Evolutionary conservation across 1,140 invertebrate species (phyloP).

Genomic region (Alviniconcha marisindica): DNA sequence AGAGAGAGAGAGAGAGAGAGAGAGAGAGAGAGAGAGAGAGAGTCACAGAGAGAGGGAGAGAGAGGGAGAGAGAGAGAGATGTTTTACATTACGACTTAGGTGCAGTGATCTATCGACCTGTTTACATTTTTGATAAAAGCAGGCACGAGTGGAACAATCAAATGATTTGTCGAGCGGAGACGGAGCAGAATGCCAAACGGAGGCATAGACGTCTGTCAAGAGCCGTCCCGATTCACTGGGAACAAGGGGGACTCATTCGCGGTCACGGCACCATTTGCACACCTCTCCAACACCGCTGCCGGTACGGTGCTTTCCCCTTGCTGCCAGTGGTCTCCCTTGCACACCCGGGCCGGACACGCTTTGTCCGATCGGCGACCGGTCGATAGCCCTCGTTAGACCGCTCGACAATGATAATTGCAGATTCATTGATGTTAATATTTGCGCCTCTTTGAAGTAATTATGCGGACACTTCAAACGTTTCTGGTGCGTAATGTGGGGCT

Average conservation of each 20-base stretch:
- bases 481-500: background rate
- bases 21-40: background rate
- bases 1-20: background rate
- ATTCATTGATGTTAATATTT: constrained; percentile 43
- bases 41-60: too few relatives aligned
- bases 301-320: background rate
- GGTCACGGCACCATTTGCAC: constrained; percentile 11
- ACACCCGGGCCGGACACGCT: background rate
- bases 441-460: constrained; percentile 38
- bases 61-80: background rate
- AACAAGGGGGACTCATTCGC: background rate
- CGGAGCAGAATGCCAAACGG: too few relatives aligned
- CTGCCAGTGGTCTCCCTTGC: constrained; percentile 1
- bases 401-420: constrained; percentile 35
- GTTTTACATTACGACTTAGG: background rate
- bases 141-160: too few relatives aligned
- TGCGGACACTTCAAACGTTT: constrained; percentile 11
- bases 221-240: background rate
- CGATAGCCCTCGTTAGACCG: background rate
- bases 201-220: background rate
- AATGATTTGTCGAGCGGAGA: too few relatives aligned
- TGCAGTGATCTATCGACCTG: constrained; percentile 26
- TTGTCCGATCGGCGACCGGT: background rate
- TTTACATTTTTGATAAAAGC: background rate
- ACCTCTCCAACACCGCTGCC: constrained; percentile 3